phyloP scores from a whole-genome alignment of 2,888 invertebrate species.

The Eupithecia exiguata region DNA sequence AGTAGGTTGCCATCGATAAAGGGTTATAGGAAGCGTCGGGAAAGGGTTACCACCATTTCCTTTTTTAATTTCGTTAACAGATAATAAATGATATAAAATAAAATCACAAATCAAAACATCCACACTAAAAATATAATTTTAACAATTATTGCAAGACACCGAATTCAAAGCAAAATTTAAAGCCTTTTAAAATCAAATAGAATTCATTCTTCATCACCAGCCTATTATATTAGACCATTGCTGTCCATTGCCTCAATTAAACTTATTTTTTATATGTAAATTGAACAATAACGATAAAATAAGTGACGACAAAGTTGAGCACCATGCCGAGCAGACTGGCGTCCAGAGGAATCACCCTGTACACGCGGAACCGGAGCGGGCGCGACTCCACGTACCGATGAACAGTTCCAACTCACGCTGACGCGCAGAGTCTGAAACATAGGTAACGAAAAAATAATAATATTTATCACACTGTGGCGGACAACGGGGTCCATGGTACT shows the following conservation, averaged over 20 bases:
- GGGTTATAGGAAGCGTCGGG: too few species aligned
- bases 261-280: neutral
- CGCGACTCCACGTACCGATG: neutral
- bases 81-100: too few species aligned
- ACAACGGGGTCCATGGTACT: too few species aligned
- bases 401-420: neutral
- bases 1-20: too few species aligned
- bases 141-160: neutral
- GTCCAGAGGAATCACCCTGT: slow-evolving; percentile 1
- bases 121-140: neutral
- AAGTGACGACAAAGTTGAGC: neutral
- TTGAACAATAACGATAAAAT: neutral
- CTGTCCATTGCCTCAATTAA: too few species aligned
- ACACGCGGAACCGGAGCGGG: neutral
- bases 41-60: too few species aligned
- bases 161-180: neutral
- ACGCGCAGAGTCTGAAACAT: neutral
- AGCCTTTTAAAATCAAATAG: neutral
- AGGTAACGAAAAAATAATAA: too few species aligned
- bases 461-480: too few species aligned
- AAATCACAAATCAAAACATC: neutral
- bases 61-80: too few species aligned
- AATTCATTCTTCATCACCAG: neutral
- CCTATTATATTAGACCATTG: too few species aligned
- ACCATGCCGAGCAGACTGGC: slow-evolving; percentile 1